Evolutionary conservation across 2,888 invertebrate genomes (phyloP), one percentile per base, ranked within the genome.

Genomic region (Auanema freiburgensis): DNA sequence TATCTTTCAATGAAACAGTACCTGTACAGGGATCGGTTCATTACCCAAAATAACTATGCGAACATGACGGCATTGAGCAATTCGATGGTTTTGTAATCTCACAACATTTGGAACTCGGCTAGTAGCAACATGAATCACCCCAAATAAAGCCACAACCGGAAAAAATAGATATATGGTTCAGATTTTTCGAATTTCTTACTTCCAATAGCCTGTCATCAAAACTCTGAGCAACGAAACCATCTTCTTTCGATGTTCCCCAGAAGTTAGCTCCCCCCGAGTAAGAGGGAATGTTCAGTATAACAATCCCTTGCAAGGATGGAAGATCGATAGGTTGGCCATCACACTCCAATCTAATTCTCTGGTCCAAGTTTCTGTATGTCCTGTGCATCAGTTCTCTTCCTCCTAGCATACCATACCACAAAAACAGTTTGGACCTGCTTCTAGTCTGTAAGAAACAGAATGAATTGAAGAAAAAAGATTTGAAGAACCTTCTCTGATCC

Each of bases 211-310:
- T 90, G 85, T 97, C 97, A 85, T 97, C 97, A 83, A 96, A 94
- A 14, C 92, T 92, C 2, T 95, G 95, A 0, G 93, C 90, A 16
- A 93, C 86, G 83, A 96, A 97, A 57, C 92, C 63, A 12, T 71
- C 72, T 46, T 67, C 70, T 62, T 68, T 71, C 50, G 63, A 71
- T 2, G 71, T 57, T 44, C 96, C 96, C 97, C 97, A 97, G 85
- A 97, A 97, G 86, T 96, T 96, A 40, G 94, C 93, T 52, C 97
- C 97, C 5, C 96, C 96, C 91, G 95, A 94, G 85, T 96, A 96
- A 80, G 94, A 94, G 68, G 92, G 91, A 85, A 97, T 97, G 86
- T 97, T 97, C 23, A 97, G 87, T 42, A 97, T 92, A 24, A 96
- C 96, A 80, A 96, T 95, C 46, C 77, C 96, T 85, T 96, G 96